Base-by-base conservation (phyloP, 2,888 invertebrate genomes). In the Agrotis segetum region DNA sequence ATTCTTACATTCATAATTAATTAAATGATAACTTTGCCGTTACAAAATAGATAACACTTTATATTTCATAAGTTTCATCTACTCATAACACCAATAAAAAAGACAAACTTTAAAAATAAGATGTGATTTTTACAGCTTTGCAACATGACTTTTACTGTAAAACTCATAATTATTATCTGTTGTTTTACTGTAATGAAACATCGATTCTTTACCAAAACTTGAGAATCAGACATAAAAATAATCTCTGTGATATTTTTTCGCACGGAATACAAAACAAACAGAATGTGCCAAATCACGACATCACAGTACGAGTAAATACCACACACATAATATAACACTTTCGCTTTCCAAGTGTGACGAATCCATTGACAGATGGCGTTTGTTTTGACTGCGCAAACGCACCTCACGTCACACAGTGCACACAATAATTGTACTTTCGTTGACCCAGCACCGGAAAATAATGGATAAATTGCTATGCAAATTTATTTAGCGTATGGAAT, bases 341-440 rank as follows among this genome's bases (percentile, higher is more conserved):
- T 79, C 80, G 81, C 79, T 87, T 85, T 82, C 77, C 68, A 68
- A 55, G 68, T 85, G 78, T 79, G 81, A 78, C 82, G 77, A 86
- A 85, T 86, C 74, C 78, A 81, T 84, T 83, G 72, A 85, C 70
- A 72, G 61, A 74, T 71, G 73, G 46, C 16, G 52, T 75, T 72
- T 72, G 77, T 81, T 77, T 63, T 73, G 73, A 79, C 79, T 50
- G 67, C 70, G 60, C 59, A 11, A 44, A 55, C 60, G 49, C 68
- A 59, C 29, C 19, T 0, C 34, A 34, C 61, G 52, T 52, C 60
- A 69, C 29, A 58, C 49, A 46, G 65, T 60, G 53, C 70, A 24
- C 46, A 63, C 59, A 44, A 44, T 80, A 81, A 85, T 84, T 79
- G 40, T 47, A 79, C 86, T 87, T 83, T 87, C 86, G 71, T 82